A percentile compares a stretch with the other conserved stretches of the same genome.
Evolutionary conservation across 2,888 invertebrate genomes (phyloP).

Genomic region (Phaonia tiefii): DNA sequence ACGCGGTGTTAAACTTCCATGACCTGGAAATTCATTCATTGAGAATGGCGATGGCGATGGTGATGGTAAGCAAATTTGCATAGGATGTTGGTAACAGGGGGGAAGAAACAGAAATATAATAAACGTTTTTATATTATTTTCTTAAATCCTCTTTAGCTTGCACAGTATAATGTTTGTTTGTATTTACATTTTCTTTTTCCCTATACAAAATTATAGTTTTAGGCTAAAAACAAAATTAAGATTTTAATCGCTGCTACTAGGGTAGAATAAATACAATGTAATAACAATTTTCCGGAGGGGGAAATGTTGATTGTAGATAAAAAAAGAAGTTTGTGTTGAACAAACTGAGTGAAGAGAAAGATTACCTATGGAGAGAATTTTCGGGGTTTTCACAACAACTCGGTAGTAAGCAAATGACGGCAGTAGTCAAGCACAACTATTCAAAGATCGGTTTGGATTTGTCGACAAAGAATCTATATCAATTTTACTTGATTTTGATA

Average conservation of each 20-base stretch:
- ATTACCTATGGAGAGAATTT: neutral
- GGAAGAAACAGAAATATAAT: slow-evolving; percentile 44
- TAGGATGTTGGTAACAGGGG: neutral
- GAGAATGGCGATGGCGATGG: slow-evolving; percentile 8
- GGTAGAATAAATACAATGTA: neutral
- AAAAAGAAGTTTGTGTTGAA: no score
- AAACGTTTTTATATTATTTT: slow-evolving; percentile 17
- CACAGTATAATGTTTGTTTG: slow-evolving; percentile 17
- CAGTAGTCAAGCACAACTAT: no score
- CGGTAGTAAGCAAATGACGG: no score
- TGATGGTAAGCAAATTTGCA: neutral
- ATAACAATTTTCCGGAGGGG: neutral
- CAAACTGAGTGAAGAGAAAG: neutral
- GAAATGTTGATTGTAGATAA: neutral
- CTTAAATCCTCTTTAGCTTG: neutral
- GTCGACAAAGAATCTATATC: no score
- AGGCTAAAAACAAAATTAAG: slow-evolving; percentile 17
- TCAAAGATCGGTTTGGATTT: no score
- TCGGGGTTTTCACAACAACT: no score
- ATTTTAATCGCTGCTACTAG: slow-evolving; percentile 24
- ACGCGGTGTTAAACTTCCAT: slow-evolving; percentile 91
- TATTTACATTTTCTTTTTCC: neutral
- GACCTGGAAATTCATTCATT: slow-evolving; percentile 83
- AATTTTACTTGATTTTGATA: no score
- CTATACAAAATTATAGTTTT: slow-evolving; percentile 9